These are phyloP conservation scores for Arion vulgaris DNA, from an alignment of 1,140 invertebrate genomes.

Conservation along the genomic window DNA sequence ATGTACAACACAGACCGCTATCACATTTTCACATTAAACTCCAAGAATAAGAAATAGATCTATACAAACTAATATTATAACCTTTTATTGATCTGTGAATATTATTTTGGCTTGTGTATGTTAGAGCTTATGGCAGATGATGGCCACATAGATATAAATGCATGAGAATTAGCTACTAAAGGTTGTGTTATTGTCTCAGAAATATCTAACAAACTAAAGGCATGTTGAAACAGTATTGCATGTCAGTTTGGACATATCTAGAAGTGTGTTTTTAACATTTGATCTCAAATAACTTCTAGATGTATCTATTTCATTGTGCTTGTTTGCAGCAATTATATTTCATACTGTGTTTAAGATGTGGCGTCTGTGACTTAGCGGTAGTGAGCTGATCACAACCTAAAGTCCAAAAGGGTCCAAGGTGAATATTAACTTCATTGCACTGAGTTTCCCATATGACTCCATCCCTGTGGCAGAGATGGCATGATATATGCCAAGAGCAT, in stretches of 20 bases:
- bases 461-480: no score
- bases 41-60: background rate
- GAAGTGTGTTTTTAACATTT: no score
- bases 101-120: background rate
- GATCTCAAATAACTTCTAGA: no score
- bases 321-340: no score
- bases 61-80: background rate
- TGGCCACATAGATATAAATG: background rate
- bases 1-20: background rate
- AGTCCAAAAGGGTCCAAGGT: no score
- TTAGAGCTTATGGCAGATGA: background rate
- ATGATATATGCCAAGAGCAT: no score
- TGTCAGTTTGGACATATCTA: background rate
- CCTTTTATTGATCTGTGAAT: background rate
- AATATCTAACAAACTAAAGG: background rate
- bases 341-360: no score
- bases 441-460: no score
- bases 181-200: background rate
- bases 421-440: no score
- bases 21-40: background rate
- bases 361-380: no score
- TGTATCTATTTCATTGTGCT: no score
- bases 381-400: no score
- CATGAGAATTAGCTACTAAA: background rate
- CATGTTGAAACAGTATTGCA: background rate